phyloP scores from a whole-genome alignment of 2,888 invertebrate species.

The Torymus auratus region DNA sequence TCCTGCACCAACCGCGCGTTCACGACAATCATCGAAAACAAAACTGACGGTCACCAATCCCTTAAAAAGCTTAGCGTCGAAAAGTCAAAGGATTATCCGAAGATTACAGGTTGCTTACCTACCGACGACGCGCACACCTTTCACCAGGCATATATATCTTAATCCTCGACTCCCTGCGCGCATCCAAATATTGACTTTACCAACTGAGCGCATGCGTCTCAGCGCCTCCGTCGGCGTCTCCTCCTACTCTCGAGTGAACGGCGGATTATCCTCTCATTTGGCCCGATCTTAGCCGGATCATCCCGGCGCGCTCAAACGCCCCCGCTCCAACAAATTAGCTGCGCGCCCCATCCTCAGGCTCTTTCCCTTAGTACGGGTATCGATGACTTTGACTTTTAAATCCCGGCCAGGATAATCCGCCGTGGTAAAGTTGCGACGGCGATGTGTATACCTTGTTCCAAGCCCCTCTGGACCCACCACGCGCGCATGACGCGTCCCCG shows the following conservation, averaged over 20 bases:
- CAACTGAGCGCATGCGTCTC: slow-evolving; percentile 57
- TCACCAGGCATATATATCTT: slow-evolving; percentile 24
- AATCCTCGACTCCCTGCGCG: slow-evolving; percentile 33
- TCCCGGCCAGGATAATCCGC: slow-evolving; percentile 26
- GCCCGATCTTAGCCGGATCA: slow-evolving; percentile 49
- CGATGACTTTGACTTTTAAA: slow-evolving; percentile 6
- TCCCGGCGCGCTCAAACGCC: slow-evolving; percentile 44
- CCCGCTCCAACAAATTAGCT: slow-evolving; percentile 54
- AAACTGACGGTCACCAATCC: not conserved
- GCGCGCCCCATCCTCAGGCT: slow-evolving; percentile 4
- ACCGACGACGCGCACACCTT: slow-evolving; percentile 53
- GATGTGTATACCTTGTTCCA: not conserved
- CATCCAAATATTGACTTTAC: slow-evolving; percentile 60
- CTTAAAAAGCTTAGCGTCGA: slow-evolving; percentile 32
- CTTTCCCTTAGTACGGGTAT: not conserved
- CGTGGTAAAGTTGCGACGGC: not conserved
- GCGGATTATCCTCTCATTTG: slow-evolving; percentile 58
- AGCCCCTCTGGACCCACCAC: not conserved
- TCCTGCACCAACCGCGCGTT: not conserved
- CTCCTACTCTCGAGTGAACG: slow-evolving; percentile 2
- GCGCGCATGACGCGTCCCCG: not conserved
- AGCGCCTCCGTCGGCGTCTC: not conserved
- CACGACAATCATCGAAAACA: slow-evolving; percentile 9
- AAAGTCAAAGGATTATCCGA: slow-evolving; percentile 57
- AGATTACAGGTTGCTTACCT: slow-evolving; percentile 59